Percentiles rank a stretch among this genome's conserved stretches.
phyloP scores from a whole-genome alignment of 2,113 vertebrate species.

The Chascanopsetta lugubris region DNA sequence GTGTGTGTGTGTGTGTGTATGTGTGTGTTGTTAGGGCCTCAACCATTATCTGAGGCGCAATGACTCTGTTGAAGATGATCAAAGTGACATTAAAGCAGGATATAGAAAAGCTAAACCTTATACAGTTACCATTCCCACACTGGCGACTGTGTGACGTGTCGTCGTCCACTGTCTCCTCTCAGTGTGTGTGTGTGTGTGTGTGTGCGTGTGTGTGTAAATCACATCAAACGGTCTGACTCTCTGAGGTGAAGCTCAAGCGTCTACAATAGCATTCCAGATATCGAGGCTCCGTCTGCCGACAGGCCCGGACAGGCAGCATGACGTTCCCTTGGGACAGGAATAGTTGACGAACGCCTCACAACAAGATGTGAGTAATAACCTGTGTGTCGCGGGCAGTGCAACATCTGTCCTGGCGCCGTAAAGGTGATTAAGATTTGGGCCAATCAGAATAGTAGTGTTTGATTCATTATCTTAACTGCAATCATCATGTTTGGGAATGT shows the following conservation, averaged over 20 bases:
- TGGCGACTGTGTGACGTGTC: background rate
- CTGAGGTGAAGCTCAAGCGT: constrained; percentile 9
- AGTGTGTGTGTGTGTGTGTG: background rate
- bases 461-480: background rate
- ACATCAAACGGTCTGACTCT: background rate
- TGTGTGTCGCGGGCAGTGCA: background rate
- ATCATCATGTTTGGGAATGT: no score
- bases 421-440: no score
- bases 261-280: constrained; percentile 51
- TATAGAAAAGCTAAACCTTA: background rate
- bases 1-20: background rate
- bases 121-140: background rate
- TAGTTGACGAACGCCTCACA: constrained; percentile 23
- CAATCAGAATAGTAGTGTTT: no score
- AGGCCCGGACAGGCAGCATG: constrained; percentile 51
- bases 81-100: background rate
- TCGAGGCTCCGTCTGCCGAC: constrained; percentile 26
- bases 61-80: background rate
- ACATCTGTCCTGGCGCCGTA: background rate
- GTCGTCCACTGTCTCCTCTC: no score
- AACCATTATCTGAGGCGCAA: background rate
- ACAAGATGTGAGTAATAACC: constrained; percentile 1
- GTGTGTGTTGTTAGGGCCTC: background rate
- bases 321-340: constrained; percentile 42
- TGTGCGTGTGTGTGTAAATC: constrained; percentile 7